Conservation (phyloP, 1,140 invertebrate species). For the Drosophila kohkoa region DNA sequence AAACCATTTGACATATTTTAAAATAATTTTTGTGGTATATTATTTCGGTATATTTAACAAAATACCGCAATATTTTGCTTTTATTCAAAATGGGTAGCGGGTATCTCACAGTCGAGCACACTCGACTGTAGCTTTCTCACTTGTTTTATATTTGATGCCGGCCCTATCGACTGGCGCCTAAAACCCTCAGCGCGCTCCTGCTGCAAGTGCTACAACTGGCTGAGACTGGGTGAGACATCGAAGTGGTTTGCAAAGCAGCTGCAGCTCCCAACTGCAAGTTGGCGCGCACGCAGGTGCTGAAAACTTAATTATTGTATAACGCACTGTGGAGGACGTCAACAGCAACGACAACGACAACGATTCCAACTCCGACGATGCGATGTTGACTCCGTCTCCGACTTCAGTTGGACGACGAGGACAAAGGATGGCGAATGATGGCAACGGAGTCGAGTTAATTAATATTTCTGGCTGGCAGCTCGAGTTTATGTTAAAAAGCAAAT, state of each 20-base stretch:
- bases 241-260: conserved; percentile 9
- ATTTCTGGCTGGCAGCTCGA: conserved; percentile 52
- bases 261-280: conserved; percentile 43
- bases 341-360: conserved; percentile 32
- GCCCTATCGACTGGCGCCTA: conserved; percentile 29
- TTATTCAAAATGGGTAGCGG: no score
- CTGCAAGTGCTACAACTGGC: conserved; percentile 14
- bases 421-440: conserved; percentile 7
- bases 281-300: conserved; percentile 76
- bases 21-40: no score
- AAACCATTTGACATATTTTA: no score
- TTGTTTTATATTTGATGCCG: neutral
- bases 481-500: conserved; percentile 46
- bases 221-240: neutral
- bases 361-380: conserved; percentile 3
- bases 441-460: conserved; percentile 73
- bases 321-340: conserved; percentile 26
- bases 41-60: no score
- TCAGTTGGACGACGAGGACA: conserved; percentile 5
- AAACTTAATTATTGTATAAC: conserved; percentile 83
- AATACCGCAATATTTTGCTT: no score
- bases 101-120: no score
- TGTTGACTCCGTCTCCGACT: neutral
- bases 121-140: no score
- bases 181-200: neutral